Conservation (phyloP, 2,113 vertebrate genomes). For the Cyprinodon brontotheroides region DNA sequence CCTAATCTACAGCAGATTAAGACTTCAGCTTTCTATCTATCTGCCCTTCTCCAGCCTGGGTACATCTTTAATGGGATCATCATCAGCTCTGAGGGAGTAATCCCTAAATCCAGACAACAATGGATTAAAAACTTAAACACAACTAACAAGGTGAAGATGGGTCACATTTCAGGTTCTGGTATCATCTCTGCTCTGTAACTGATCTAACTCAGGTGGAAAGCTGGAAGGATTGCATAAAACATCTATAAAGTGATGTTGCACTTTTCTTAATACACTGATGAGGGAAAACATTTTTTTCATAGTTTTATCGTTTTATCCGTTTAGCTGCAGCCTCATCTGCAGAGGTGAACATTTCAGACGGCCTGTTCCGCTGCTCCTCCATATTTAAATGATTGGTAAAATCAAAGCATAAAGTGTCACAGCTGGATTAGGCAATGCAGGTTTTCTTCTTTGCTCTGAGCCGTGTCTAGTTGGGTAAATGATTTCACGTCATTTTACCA, state of each 20-base stretch:
- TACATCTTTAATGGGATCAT: constrained; percentile 66
- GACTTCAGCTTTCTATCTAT: neutral
- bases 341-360: neutral
- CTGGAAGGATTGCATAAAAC: constrained; percentile 21
- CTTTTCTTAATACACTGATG: no score
- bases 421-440: neutral
- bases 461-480: neutral
- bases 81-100: constrained; percentile 49
- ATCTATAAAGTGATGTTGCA: neutral
- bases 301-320: neutral
- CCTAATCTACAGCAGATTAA: neutral
- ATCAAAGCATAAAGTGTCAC: neutral
- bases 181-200: constrained; percentile 15
- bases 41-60: constrained; percentile 10
- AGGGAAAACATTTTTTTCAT: neutral
- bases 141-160: constrained; percentile 47
- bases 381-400: neutral
- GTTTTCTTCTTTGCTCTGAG: neutral
- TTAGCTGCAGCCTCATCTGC: neutral
- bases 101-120: constrained; percentile 55
- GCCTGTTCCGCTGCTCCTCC: neutral
- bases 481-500: neutral
- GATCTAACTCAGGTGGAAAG: constrained; percentile 7
- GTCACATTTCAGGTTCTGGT: constrained; percentile 43
- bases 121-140: constrained; percentile 41